phyloP scores from a whole-genome alignment of 2,888 invertebrate species.

The Sinopyrophorus schimmeli region DNA sequence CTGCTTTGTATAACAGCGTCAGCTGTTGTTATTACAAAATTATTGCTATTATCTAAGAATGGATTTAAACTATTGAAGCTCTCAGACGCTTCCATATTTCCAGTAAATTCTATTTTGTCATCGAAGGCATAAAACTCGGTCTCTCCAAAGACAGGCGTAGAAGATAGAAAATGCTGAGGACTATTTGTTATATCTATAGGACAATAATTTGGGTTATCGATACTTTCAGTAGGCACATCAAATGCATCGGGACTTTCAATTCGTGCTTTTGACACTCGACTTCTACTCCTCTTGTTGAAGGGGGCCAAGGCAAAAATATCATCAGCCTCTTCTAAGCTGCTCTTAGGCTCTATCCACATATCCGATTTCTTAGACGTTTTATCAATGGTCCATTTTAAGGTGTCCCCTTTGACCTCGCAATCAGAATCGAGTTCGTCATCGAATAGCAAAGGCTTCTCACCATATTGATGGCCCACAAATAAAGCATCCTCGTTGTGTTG shows the following conservation, averaged over 20 bases:
- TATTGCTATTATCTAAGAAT: conserved; percentile 39
- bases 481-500: conserved; percentile 59
- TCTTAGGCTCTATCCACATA: conserved; percentile 51
- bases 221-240: conserved; percentile 8
- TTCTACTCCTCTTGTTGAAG: conserved; percentile 54
- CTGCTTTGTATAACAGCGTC: conserved; percentile 32
- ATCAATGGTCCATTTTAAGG: conserved; percentile 42
- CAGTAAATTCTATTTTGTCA: not conserved
- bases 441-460: conserved; percentile 72
- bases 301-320: conserved; percentile 76
- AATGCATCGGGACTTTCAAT: conserved; percentile 2
- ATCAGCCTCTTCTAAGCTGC: conserved; percentile 54
- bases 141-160: not conserved
- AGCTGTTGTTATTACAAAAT: conserved; percentile 33
- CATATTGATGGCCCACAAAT: conserved; percentile 75
- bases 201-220: conserved; percentile 26
- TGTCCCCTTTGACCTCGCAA: conserved; percentile 51
- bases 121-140: conserved; percentile 10
- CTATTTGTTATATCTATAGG: conserved; percentile 6
- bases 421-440: conserved; percentile 78
- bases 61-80: conserved; percentile 43
- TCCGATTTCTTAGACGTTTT: conserved; percentile 35
- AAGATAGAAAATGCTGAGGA: conserved; percentile 1
- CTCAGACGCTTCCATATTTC: conserved; percentile 1
- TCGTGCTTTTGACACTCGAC: conserved; percentile 16